These are phyloP conservation scores for Xylota sylvarum DNA, from an alignment of 2,888 invertebrate genomes.

Conservation along the genomic window DNA sequence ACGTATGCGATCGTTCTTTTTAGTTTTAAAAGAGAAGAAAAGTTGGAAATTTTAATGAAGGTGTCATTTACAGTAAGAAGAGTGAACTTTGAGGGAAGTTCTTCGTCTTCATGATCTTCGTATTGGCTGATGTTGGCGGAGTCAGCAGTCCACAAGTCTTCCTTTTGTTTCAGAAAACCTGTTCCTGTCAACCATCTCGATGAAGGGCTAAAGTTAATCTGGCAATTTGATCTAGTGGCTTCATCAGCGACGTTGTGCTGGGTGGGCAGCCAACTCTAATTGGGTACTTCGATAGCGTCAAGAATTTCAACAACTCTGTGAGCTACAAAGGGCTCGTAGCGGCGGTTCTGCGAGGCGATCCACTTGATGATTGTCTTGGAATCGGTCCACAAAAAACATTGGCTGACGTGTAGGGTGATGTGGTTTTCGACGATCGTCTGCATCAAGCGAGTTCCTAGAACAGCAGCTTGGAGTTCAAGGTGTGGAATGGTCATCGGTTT, in stretches of 20 bases:
- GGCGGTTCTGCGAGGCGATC: constrained; percentile 12
- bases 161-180: constrained; percentile 32
- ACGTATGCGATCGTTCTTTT: too few relatives aligned
- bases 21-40: too few relatives aligned
- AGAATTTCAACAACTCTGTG: constrained; percentile 32
- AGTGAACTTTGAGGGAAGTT: too few relatives aligned
- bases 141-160: constrained; percentile 18
- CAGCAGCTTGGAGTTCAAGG: constrained; percentile 64
- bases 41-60: too few relatives aligned
- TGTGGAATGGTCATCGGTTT: too few relatives aligned
- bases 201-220: constrained; percentile 31
- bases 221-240: constrained; percentile 67
- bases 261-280: too few relatives aligned
- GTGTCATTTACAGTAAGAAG: too few relatives aligned
- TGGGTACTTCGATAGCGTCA: too few relatives aligned
- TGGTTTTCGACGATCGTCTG: constrained; percentile 27
- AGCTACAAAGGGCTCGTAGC: constrained; percentile 5
- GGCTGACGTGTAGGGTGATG: not conserved
- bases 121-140: not conserved
- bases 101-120: constrained; percentile 24
- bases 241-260: constrained; percentile 78
- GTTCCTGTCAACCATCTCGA: constrained; percentile 60
- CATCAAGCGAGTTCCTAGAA: too few relatives aligned
- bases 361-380: constrained; percentile 69
- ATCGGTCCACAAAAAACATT: constrained; percentile 36